Evolutionary conservation across 2,113 vertebrate genomes (phyloP), one percentile per base, ranked within the genome.

Genomic region (Odontesthes bonariensis): DNA sequence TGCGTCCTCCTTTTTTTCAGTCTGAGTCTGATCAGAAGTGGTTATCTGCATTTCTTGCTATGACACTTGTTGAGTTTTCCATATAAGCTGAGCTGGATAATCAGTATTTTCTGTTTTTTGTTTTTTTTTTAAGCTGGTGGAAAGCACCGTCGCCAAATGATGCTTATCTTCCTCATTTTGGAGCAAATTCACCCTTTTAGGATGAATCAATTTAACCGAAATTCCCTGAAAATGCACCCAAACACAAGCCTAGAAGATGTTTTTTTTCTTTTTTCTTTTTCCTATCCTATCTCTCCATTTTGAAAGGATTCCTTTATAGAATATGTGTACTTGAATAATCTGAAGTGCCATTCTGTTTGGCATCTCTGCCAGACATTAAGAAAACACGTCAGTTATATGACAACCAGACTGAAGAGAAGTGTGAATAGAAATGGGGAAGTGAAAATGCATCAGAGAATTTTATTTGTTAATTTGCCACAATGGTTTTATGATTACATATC

Each of bases 381-480:
- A 42, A 82, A 77, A 46, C 14, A 17, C 52, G 38, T 40, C 17
- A 13, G 17, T 49, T 27, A 27, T 27, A 27, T 27, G 42, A 63
- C 44, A 64, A 64, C 58, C n/a, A 56, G 51, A 20, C 27, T 53
- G 14, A 14, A 16, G 20, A 76, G 55, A 27, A 27, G 27, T 2
- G 17, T 42, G 58, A 76, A 71, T 54, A 82, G 22, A 77, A 83
- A 85, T 13, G 2, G 38, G 67, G 77, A 88, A 80, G 73, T 84
- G 64, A 47, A 77, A 81, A n/a, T 42, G 8, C 11, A 60, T 46
- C 44, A n/a, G 1, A 71, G 38, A 1, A 23, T 44, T 11, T 6
- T 56, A 22, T n/a, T 40, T 69, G 13, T 60, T 65, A 67, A 77
- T 66, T 47, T 51, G 1, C 11, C 17, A 63, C 9, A 38, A 49